Conservation (phyloP, 1,140 invertebrate species). For the Trichonephila clavata region DNA sequence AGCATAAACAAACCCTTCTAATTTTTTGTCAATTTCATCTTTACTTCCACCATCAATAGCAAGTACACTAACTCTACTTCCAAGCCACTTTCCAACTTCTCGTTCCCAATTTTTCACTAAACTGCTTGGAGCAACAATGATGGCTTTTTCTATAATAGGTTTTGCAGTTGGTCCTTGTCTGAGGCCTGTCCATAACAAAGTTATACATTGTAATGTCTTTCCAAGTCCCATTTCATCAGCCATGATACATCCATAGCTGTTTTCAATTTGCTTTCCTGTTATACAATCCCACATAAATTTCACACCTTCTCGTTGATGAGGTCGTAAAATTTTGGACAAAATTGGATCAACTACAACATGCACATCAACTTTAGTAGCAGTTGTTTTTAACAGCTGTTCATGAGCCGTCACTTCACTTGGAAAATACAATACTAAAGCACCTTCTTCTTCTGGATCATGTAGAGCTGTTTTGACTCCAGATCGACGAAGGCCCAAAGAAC, state of each 20-base stretch:
- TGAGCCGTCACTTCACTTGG: constrained; percentile 89
- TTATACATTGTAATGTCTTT: constrained; percentile 99
- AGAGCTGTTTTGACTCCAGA: constrained; percentile 87
- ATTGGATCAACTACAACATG: constrained; percentile 85
- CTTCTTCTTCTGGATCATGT: constrained; percentile 96
- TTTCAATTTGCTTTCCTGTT: constrained; percentile 93
- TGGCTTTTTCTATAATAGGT: constrained; percentile 93
- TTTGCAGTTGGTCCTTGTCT: constrained; percentile 88
- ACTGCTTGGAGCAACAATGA: constrained; percentile 98
- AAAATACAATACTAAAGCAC: constrained; percentile 93
- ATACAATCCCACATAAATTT: constrained; percentile 99
- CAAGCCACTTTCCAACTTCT: constrained; percentile 98
- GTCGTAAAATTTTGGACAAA: constrained; percentile 85
- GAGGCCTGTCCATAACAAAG: constrained; percentile 96
- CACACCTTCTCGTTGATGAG: constrained; percentile 99
- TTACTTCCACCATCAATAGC: constrained; percentile 96
- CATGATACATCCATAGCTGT: constrained; percentile 97
- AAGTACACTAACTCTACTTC: constrained; percentile 89
- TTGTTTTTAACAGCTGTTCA: constrained; percentile 92
- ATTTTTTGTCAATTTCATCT: constrained; percentile 91
- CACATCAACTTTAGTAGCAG: constrained; percentile 94
- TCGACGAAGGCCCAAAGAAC: constrained; percentile 88
- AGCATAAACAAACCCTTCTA: constrained; percentile 85
- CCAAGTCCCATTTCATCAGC: constrained; percentile 98
- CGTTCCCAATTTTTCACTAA: constrained; percentile 99